Evolutionary conservation across 2,113 vertebrate species (phyloP).

Genomic region (Ictidomys tridecemlineatus): DNA sequence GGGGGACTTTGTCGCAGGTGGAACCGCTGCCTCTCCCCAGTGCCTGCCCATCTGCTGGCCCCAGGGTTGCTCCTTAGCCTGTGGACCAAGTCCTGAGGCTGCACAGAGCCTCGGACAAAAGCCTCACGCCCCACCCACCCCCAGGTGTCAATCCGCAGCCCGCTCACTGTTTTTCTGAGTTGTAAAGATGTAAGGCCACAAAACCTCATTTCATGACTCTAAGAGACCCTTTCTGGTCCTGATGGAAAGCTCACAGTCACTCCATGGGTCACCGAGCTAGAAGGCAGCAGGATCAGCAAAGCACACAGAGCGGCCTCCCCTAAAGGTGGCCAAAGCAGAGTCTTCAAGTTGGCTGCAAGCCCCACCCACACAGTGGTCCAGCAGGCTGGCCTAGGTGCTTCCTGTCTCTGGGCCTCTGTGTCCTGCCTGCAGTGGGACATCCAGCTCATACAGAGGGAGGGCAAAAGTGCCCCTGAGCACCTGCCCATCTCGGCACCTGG

Average conservation of each 20-base stretch:
- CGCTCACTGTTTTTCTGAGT: background rate
- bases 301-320: background rate
- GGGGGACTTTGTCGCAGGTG: background rate
- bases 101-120: background rate
- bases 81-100: background rate
- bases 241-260: background rate
- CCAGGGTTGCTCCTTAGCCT: background rate
- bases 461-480: fast-evolving
- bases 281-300: background rate
- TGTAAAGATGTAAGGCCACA: background rate
- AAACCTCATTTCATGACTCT: background rate
- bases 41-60: background rate
- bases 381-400: background rate
- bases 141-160: background rate
- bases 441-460: background rate
- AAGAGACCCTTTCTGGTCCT: background rate
- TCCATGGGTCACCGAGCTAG: background rate
- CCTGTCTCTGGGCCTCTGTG: background rate
- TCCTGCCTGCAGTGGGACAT: background rate
- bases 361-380: background rate
- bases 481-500: background rate
- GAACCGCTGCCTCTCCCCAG: background rate
- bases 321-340: background rate
- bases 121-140: background rate
- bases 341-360: background rate